phyloP scores from a whole-genome alignment of 2,113 vertebrate genomes.

The Gymnobelideus leadbeateri region DNA sequence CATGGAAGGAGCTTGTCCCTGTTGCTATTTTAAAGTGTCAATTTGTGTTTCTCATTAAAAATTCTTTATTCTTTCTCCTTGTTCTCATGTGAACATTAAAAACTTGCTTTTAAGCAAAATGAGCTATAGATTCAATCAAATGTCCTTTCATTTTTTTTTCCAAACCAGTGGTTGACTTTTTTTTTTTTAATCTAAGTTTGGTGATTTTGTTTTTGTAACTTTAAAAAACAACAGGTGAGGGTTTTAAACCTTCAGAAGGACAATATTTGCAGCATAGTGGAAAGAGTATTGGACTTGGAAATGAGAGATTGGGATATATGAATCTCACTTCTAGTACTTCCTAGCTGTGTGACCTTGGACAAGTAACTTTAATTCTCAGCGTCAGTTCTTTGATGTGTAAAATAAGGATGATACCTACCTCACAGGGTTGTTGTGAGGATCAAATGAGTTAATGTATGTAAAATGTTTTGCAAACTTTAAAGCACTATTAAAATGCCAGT shows the following conservation, averaged over 20 bases:
- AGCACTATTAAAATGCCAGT: conserved; percentile 9
- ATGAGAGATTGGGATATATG: background rate
- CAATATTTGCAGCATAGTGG: background rate
- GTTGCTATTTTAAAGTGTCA: background rate
- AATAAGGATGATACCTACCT: background rate
- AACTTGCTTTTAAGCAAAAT: background rate
- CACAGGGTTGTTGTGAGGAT: conserved; percentile 1
- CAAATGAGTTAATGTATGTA: conserved; percentile 1
- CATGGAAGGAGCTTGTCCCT: background rate
- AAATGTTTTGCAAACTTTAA: conserved; percentile 1
- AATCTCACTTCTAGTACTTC: background rate
- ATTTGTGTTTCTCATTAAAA: background rate
- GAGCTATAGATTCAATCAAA: background rate
- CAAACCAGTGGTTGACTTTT: background rate
- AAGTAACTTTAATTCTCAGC: background rate
- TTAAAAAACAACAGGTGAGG: background rate
- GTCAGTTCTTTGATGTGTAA: background rate
- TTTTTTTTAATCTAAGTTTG: background rate
- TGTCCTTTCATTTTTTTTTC: background rate
- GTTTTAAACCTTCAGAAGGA: background rate
- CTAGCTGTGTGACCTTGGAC: background rate
- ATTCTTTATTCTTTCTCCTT: background rate
- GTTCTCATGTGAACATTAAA: background rate
- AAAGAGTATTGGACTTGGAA: background rate
- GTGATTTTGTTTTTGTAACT: background rate